phyloP scores from a whole-genome alignment of 2,797 vertebrate species.

The Amniataba percoides region DNA sequence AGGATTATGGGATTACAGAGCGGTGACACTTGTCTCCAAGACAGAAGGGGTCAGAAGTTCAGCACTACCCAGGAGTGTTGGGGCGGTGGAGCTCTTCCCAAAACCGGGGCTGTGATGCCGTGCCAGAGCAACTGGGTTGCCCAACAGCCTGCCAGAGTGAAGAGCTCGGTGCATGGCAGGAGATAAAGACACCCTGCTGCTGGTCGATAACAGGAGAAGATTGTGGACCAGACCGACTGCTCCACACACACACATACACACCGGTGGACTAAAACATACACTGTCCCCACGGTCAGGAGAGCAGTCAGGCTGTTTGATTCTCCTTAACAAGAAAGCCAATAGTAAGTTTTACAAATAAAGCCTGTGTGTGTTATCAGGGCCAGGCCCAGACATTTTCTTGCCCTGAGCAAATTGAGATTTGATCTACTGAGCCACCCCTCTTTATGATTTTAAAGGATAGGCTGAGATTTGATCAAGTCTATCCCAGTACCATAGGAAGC shows the following conservation, averaged over 20 bases:
- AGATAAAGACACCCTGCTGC: constrained; percentile 83
- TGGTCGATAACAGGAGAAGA: constrained; percentile 76
- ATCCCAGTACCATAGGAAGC: neutral
- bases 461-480: neutral
- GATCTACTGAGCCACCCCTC: neutral
- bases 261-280: constrained; percentile 28
- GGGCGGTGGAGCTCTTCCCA: constrained; percentile 67
- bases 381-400: constrained; percentile 3
- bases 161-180: constrained; percentile 70
- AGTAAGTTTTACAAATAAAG: constrained; percentile 23
- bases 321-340: constrained; percentile 35
- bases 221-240: constrained; percentile 40
- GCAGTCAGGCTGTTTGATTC: constrained; percentile 43
- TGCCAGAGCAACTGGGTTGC: constrained; percentile 78
- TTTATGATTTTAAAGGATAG: neutral
- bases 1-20: constrained; percentile 82
- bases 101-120: constrained; percentile 80
- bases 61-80: constrained; percentile 75
- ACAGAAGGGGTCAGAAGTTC: constrained; percentile 84
- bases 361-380: constrained; percentile 8
- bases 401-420: neutral
- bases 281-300: constrained; percentile 25
- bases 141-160: constrained; percentile 73
- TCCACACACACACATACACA: constrained; percentile 23
- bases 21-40: constrained; percentile 77